Evolutionary conservation across 2,797 vertebrate species (phyloP).

Genomic region (Zalophus californianus): DNA sequence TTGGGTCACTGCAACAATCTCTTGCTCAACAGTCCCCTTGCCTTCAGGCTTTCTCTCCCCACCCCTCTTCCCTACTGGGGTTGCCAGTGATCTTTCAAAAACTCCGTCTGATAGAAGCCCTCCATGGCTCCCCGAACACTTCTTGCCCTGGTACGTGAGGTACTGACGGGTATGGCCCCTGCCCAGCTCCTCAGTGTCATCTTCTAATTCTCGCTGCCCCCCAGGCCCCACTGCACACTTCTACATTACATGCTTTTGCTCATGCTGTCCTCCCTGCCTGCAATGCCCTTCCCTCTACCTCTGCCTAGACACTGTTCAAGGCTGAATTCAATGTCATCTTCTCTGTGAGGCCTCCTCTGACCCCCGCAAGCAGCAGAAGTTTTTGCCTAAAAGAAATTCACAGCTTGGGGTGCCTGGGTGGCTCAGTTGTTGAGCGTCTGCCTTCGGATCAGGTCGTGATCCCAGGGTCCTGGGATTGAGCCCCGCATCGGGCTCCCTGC

Average conservation of each 20-base stretch:
- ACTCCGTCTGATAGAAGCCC: neutral
- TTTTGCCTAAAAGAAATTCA: neutral
- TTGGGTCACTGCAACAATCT: neutral
- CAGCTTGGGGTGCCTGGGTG: neutral
- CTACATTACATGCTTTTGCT: neutral
- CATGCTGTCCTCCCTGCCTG: neutral
- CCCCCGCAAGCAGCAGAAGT: neutral
- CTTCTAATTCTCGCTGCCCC: neutral
- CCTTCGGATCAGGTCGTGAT: too few relatives aligned
- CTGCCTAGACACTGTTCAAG: neutral
- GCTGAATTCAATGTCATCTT: neutral
- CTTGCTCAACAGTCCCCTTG: neutral
- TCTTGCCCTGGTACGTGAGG: neutral
- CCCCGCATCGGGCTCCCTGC: too few relatives aligned
- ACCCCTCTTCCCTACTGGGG: neutral
- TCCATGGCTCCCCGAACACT: neutral
- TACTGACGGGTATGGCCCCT: neutral
- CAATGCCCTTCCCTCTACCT: neutral
- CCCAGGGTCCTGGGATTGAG: too few relatives aligned
- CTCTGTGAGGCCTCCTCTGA: neutral
- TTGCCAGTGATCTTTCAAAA: neutral
- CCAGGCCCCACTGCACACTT: neutral
- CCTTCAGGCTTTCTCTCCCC: neutral
- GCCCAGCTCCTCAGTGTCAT: neutral
- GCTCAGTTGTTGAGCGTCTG: too few relatives aligned